A percentile compares a stretch with the other conserved stretches of the same genome.
Conservation (phyloP, 2,888 invertebrate genomes). For the Caenorhabditis sinica region DNA sequence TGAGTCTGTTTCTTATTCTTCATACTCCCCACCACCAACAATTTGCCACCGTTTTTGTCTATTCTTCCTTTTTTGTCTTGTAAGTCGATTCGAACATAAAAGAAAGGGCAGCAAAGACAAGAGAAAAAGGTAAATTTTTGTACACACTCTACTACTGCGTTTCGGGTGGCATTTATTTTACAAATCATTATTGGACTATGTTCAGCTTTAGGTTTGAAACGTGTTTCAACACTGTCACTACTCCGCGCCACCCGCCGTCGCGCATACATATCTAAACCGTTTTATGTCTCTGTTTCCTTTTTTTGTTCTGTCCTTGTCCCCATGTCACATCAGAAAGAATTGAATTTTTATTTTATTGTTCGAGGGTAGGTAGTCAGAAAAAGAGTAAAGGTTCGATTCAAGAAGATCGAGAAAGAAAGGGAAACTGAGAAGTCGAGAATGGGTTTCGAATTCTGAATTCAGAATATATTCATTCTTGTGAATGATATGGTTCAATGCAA, state of each 20-base stretch:
- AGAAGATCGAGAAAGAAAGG: background rate
- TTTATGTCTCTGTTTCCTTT: conserved; percentile 44
- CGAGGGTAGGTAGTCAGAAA: no score
- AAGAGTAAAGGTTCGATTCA: conserved; percentile 1
- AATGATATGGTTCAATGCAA: conserved; percentile 44
- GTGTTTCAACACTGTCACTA: conserved; percentile 32
- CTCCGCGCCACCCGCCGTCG: background rate
- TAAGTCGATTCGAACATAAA: conserved; percentile 37
- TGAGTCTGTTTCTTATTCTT: conserved; percentile 1
- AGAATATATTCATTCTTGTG: conserved; percentile 1
- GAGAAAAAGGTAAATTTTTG: conserved; percentile 46
- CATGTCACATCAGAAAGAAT: conserved; percentile 36
- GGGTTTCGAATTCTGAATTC: conserved; percentile 16
- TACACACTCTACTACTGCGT: conserved; percentile 44
- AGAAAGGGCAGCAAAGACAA: conserved; percentile 28
- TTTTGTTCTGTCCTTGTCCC: background rate
- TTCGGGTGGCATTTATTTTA: conserved; percentile 50
- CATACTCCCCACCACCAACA: background rate
- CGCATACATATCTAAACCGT: conserved; percentile 51
- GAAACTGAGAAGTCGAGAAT: conserved; percentile 4
- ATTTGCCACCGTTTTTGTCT: conserved; percentile 6
- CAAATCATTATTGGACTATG: conserved; percentile 62
- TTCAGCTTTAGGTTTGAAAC: conserved; percentile 57
- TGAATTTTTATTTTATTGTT: conserved; percentile 31
- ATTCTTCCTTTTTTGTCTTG: background rate